Evolutionary conservation across 2,797 vertebrate genomes (phyloP).

Genomic region (Gastrophryne carolinensis): DNA sequence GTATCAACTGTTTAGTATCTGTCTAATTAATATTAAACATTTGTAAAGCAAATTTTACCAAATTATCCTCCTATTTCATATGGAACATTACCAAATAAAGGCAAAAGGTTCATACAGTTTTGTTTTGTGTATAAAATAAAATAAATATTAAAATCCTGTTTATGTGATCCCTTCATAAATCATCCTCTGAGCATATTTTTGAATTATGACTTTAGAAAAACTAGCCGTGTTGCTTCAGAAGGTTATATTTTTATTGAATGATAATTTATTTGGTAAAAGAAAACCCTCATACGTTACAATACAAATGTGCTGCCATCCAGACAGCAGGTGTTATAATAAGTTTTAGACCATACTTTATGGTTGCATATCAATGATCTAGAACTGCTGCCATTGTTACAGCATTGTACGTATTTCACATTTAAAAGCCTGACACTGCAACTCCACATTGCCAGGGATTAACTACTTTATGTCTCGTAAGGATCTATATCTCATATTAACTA

Average conservation of each 20-base stretch:
- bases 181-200: no score
- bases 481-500: neutral
- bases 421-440: neutral
- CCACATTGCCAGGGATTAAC: neutral
- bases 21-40: neutral
- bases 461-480: neutral
- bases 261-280: neutral
- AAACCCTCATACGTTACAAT: no score
- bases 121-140: no score
- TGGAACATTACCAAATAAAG: no score
- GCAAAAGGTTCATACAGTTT: no score
- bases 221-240: no score
- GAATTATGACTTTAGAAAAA: no score
- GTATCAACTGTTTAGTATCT: neutral
- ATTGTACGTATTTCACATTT: neutral
- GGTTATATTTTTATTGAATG: no score
- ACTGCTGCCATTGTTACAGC: neutral
- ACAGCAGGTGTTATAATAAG: neutral
- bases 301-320: neutral
- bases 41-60: neutral
- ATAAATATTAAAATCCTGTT: no score
- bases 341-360: neutral
- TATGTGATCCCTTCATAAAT: no score
- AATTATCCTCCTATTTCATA: neutral
- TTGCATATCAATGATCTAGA: neutral